Percentiles rank a stretch among this genome's conserved stretches.
phyloP scores from a whole-genome alignment of 2,888 invertebrate genomes.

The Eupithecia subumbrata region DNA sequence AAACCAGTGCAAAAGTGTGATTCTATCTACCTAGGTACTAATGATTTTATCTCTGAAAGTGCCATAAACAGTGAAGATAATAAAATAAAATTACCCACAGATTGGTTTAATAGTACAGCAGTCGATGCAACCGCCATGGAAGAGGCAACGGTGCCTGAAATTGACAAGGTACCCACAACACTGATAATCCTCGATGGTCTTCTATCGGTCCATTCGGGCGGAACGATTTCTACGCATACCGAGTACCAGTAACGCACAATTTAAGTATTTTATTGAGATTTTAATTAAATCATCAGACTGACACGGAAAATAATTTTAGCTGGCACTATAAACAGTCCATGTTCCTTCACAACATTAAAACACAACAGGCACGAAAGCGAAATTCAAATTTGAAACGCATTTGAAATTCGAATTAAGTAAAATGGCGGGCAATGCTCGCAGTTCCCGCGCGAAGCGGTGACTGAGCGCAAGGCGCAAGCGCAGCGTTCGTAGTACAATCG shows the following conservation, averaged over 20 bases:
- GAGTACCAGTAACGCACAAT: constrained; percentile 48
- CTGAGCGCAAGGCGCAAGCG: constrained; percentile 56
- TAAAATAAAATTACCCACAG: constrained; percentile 42
- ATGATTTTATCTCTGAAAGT: constrained; percentile 13
- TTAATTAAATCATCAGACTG: constrained; percentile 34
- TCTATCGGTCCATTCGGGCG: constrained; percentile 63
- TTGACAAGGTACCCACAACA: constrained; percentile 63
- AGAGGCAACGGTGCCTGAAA: constrained; percentile 71
- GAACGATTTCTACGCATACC: constrained; percentile 73
- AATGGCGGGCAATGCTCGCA: constrained; percentile 59
- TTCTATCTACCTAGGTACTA: neutral
- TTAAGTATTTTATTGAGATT: constrained; percentile 24
- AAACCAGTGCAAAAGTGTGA: constrained; percentile 17
- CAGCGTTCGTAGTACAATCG: constrained; percentile 55
- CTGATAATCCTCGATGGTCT: constrained; percentile 65
- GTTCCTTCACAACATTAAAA: constrained; percentile 42
- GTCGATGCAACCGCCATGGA: constrained; percentile 69
- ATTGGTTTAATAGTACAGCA: constrained; percentile 56
- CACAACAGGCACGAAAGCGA: constrained; percentile 41
- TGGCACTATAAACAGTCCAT: constrained; percentile 48
- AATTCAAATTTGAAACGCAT: constrained; percentile 45
- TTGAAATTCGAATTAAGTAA: constrained; percentile 53
- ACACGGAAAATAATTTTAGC: constrained; percentile 12
- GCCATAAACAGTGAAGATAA: constrained; percentile 28
- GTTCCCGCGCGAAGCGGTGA: constrained; percentile 63